Evolutionary conservation across 2,888 invertebrate species (phyloP).

Genomic region (Brachyopa scutellaris): DNA sequence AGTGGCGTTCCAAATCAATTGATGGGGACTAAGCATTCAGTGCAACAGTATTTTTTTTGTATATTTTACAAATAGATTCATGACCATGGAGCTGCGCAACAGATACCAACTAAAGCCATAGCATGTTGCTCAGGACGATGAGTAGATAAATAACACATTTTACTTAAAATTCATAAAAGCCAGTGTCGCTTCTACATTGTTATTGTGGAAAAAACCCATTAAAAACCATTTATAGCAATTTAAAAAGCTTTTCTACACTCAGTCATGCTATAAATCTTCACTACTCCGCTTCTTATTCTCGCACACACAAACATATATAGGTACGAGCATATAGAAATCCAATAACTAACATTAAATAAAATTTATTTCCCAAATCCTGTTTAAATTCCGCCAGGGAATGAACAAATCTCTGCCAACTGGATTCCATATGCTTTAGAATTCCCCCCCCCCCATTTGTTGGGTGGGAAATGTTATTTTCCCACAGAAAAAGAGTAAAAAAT

Average conservation of each 20-base stretch:
- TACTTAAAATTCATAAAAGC: no score
- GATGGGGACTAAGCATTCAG: no score
- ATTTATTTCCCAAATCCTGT: constrained; percentile 48
- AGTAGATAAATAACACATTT: no score
- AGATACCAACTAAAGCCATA: no score
- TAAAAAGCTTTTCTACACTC: constrained; percentile 41
- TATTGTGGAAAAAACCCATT: constrained; percentile 47
- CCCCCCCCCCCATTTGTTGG: neutral
- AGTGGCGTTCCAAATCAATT: no score
- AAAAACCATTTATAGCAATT: constrained; percentile 42
- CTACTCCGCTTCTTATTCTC: neutral
- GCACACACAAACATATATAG: no score
- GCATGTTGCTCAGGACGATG: no score
- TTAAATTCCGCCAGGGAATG: constrained; percentile 27
- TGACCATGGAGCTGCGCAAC: no score
- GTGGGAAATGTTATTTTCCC: neutral
- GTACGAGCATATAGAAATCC: neutral
- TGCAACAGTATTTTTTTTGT: no score
- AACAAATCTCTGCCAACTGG: neutral
- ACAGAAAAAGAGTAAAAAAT: neutral
- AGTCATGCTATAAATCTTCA: constrained; percentile 41
- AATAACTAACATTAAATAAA: constrained; percentile 55
- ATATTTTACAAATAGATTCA: no score
- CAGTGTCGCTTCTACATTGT: no score
- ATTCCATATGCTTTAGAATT: neutral